Percentiles rank a stretch among this genome's conserved stretches.
phyloP scores from a whole-genome alignment of 2,113 vertebrate genomes.

The Pitta sordida region DNA sequence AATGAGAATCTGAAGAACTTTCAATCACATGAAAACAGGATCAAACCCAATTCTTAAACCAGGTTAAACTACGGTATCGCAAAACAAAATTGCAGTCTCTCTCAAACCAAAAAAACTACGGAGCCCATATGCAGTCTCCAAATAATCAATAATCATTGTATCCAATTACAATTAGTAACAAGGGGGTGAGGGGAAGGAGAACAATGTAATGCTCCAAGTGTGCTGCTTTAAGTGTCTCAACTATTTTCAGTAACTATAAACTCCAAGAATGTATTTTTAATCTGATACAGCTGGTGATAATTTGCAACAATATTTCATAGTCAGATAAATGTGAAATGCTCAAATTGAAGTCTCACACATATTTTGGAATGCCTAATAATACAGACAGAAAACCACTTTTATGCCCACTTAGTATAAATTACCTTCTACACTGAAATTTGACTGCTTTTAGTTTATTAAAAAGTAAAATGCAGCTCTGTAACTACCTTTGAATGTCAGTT shows the following conservation, averaged over 20 bases:
- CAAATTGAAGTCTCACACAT: not conserved
- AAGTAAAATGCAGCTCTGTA: not conserved
- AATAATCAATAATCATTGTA: not conserved
- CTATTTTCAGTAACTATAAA: not conserved
- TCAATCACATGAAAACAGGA: not conserved
- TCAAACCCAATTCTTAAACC: not conserved
- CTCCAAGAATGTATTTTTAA: not conserved
- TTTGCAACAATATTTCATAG: not conserved
- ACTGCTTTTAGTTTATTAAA: not conserved
- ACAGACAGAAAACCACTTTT: not conserved
- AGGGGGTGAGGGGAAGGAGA: rapidly evolving
- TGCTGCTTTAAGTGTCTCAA: not conserved
- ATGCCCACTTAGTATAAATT: not conserved
- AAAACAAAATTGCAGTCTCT: not conserved
- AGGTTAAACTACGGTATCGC: not conserved
- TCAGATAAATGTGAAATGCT: not conserved
- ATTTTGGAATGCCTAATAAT: not conserved
- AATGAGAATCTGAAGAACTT: not conserved
- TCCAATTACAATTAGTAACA: not conserved
- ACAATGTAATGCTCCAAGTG: not conserved
- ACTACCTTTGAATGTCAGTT: not conserved
- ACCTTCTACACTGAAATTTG: not conserved
- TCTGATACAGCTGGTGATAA: not conserved
- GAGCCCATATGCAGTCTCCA: not conserved
- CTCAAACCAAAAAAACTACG: not conserved